Base-by-base conservation (phyloP, 2,797 vertebrate genomes). In the Podargus strigoides region DNA sequence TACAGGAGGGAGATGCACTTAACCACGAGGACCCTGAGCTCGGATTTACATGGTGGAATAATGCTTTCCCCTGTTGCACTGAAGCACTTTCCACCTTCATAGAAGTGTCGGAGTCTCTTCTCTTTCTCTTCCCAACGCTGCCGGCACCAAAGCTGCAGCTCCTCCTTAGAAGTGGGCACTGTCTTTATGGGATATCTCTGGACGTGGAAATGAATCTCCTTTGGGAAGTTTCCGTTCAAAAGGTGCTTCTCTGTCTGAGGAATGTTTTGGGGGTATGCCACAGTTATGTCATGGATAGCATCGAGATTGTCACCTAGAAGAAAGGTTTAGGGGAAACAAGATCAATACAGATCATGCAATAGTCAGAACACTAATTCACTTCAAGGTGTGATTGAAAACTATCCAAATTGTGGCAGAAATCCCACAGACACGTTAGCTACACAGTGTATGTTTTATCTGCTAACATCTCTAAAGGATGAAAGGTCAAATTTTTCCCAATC, bases 221-320 rank as follows among this genome's bases (percentile, higher is more conserved):
- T 98, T 5, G 99, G 99, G 87, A 99, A 99, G 86, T 98, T 97
- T 12, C 99, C 99, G 5, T 97, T 95, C 72, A 99, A 94, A 52
- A 99, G 98, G 96, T 99, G 98, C 85, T 98, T 98, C 98, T 99
- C 99, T 0, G 99, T 99, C 95, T 99, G 99, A 60, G 99, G 99
- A 96, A 99, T 98, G 97, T 99, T 99, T 92, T 99, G 98, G 20
- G 99, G 99, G 92, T 99, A 99, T 0, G 99, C 99, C 94, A 99
- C 99, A 0, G 99, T 99, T 83, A 99, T 98, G 93, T 99, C 99
- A 44, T 99, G 99, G 85, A 99, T 97, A 2, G 99, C 99, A 87
- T 99, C 99, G 1, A 99, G 98, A 94, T 99, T 99, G 95, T 98
- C 98, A 75, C 98, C 99, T 99, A 92, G 27, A 87, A 87, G 36